Percentiles rank a stretch among this genome's conserved stretches.
Conservation (phyloP, 2,797 vertebrate genomes). For the Syngnathus acus region DNA sequence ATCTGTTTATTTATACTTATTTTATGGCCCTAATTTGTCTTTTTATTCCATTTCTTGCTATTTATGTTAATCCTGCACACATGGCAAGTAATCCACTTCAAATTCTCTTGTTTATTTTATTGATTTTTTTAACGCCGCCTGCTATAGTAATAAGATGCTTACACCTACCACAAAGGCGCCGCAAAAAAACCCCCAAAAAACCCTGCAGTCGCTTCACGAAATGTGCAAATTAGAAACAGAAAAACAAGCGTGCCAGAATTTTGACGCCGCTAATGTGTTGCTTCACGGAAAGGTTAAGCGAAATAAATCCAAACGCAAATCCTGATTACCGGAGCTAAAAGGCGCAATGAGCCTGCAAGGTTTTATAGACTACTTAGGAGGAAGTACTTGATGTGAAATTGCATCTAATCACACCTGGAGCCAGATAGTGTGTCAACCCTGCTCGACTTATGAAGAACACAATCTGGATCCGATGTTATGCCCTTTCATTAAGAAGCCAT, state of each 20-base stretch:
- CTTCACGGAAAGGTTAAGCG: background rate
- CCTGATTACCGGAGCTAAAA: constrained; percentile 7
- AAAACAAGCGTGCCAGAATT: background rate
- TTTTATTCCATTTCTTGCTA: background rate
- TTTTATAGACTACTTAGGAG: constrained; percentile 7
- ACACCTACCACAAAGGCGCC: background rate
- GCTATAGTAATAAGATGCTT: background rate
- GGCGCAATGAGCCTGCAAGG: constrained; percentile 1
- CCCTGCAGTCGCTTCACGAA: background rate
- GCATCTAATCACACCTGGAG: constrained; percentile 20
- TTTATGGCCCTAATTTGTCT: background rate
- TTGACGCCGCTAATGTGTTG: background rate
- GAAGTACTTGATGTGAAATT: constrained; percentile 2
- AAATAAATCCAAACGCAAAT: background rate
- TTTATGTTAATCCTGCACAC: background rate
- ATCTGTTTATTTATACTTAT: background rate
- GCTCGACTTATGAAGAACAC: background rate
- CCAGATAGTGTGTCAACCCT: background rate
- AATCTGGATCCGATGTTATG: background rate
- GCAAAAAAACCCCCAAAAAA: background rate
- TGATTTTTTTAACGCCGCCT: background rate
- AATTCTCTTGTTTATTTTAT: background rate
- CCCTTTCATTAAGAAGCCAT: background rate
- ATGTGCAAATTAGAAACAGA: constrained; percentile 6
- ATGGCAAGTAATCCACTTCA: background rate